A percentile compares a stretch with the other conserved stretches of the same genome.
These are phyloP conservation scores for Pandemis corylana DNA, from an alignment of 2,888 invertebrate species.

Conservation along the genomic window DNA sequence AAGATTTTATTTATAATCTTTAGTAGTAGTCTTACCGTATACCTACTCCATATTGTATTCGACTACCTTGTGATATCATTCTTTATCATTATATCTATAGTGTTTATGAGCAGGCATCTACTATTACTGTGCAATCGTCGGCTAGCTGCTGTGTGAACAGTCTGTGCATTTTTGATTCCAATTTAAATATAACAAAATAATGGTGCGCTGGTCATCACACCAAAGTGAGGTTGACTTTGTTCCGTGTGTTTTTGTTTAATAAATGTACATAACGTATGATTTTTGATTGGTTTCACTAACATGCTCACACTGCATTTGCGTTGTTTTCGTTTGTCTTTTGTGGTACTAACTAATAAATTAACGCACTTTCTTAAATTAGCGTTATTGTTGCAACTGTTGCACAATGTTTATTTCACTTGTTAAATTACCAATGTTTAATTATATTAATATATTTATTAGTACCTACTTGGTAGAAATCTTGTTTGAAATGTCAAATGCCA, in stretches of 20 bases:
- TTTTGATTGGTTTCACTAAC: slow-evolving; percentile 16
- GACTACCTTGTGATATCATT: slow-evolving; percentile 72
- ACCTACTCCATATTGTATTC: slow-evolving; percentile 54
- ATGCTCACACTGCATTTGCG: neutral
- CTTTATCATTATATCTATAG: slow-evolving; percentile 78
- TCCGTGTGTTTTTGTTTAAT: neutral
- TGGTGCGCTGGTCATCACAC: slow-evolving; percentile 36
- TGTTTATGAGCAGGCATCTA: slow-evolving; percentile 69
- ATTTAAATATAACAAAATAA: neutral
- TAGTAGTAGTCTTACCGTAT: slow-evolving; percentile 30
- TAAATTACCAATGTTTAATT: neutral
- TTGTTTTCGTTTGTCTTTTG: neutral
- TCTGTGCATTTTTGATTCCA: slow-evolving; percentile 16
- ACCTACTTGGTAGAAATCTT: too few species aligned
- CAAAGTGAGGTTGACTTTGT: slow-evolving; percentile 31
- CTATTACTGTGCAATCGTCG: slow-evolving; percentile 68
- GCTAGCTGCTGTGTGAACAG: slow-evolving; percentile 54
- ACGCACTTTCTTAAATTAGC: neutral
- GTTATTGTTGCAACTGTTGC: neutral
- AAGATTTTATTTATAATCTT: slow-evolving; percentile 8
- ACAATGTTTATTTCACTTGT: neutral
- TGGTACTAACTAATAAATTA: slow-evolving; percentile 12
- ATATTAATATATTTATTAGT: neutral
- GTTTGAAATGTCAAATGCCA: neutral
- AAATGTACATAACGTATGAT: neutral